Evolutionary conservation across 2,797 vertebrate species (phyloP).

Genomic region (Manis javanica): DNA sequence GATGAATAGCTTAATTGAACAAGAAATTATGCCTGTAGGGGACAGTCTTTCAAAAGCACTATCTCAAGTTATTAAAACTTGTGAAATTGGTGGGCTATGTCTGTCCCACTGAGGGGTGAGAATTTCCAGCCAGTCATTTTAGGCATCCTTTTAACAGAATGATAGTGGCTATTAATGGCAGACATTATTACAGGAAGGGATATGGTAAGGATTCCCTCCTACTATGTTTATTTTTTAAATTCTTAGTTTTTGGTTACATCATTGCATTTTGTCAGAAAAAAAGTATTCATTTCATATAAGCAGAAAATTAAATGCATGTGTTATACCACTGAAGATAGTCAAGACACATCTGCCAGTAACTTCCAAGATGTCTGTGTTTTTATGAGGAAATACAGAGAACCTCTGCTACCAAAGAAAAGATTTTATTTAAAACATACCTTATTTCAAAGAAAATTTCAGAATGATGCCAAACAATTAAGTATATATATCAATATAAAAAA

Average conservation of each 20-base stretch:
- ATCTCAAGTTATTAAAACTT: background rate
- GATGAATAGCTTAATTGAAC: background rate
- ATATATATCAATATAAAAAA: background rate
- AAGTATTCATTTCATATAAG: background rate
- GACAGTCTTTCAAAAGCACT: background rate
- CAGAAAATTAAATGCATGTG: background rate
- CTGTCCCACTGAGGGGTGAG: background rate
- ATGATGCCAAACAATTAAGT: background rate
- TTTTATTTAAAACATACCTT: background rate
- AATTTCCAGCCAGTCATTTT: background rate
- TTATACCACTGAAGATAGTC: background rate
- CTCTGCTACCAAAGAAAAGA: background rate
- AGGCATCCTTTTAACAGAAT: background rate
- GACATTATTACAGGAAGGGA: background rate
- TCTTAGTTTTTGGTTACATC: background rate
- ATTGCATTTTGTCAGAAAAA: background rate
- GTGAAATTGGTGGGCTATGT: background rate
- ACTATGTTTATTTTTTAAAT: background rate
- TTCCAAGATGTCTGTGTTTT: background rate
- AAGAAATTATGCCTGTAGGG: background rate
- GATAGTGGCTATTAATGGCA: background rate
- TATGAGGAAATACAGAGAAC: background rate
- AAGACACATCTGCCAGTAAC: background rate
- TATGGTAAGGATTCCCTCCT: background rate
- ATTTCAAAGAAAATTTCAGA: background rate